Evolutionary conservation across 1,140 invertebrate genomes (phyloP).

Genomic region (Diorhabda elongata): DNA sequence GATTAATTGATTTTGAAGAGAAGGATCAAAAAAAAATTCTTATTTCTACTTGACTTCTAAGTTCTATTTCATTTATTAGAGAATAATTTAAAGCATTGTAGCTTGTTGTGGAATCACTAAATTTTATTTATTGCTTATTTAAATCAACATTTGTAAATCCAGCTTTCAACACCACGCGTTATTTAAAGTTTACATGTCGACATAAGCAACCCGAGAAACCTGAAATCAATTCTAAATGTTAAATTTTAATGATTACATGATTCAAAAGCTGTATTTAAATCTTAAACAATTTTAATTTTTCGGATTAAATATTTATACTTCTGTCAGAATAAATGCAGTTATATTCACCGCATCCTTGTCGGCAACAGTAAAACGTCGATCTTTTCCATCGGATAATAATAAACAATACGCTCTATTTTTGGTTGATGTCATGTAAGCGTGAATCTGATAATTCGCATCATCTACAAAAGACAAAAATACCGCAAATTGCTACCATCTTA

Average conservation of each 20-base stretch:
- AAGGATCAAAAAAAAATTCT: no score
- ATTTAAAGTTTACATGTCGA: not conserved
- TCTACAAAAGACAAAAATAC: not conserved
- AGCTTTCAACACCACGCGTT: not conserved
- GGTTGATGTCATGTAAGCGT: not conserved
- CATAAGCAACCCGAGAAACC: not conserved
- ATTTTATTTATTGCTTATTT: not conserved
- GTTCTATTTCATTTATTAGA: no score
- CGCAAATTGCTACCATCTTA: constrained; percentile 7
- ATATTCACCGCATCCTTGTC: not conserved
- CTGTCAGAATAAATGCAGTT: not conserved
- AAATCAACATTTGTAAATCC: not conserved
- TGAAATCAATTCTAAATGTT: not conserved
- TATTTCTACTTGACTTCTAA: no score
- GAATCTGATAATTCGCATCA: not conserved
- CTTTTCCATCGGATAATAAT: not conserved
- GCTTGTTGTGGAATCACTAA: no score
- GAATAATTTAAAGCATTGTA: no score
- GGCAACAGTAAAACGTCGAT: not conserved
- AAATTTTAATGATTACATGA: not conserved
- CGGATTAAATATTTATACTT: not conserved
- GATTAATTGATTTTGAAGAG: no score
- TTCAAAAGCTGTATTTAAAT: not conserved
- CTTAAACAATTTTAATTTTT: not conserved
- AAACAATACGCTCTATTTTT: not conserved